Percentiles rank a stretch among this genome's conserved stretches.
These are phyloP conservation scores for Ceratosolen solmsi DNA, from an alignment of 1,140 invertebrate species.

Conservation along the genomic window DNA sequence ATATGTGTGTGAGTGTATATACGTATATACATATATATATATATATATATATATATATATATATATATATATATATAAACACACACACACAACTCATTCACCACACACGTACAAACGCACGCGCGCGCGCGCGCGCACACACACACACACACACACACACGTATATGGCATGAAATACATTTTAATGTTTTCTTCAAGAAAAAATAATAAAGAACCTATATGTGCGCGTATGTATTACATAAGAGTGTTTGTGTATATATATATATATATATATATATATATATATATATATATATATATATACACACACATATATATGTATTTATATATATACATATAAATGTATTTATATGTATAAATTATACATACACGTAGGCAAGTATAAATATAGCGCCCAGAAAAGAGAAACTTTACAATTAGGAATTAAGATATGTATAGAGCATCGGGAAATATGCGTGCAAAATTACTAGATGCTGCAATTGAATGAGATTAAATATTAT, in stretches of 20 bases:
- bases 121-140: too few species aligned
- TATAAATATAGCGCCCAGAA: slow-evolving; percentile 53
- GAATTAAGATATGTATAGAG: not conserved
- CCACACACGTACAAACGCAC: too few species aligned
- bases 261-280: slow-evolving; percentile 58
- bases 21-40: too few species aligned
- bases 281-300: slow-evolving; percentile 58
- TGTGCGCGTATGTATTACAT: not conserved
- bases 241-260: slow-evolving; percentile 55
- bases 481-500: slow-evolving; percentile 33
- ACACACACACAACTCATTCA: too few species aligned
- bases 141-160: too few species aligned
- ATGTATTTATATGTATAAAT: slow-evolving; percentile 52
- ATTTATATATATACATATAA: slow-evolving; percentile 58
- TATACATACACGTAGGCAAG: slow-evolving; percentile 47
- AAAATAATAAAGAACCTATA: not conserved
- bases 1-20: too few species aligned
- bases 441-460: not conserved
- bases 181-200: too few species aligned
- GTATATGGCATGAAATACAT: too few species aligned
- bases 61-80: too few species aligned
- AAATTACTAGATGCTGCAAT: slow-evolving; percentile 28
- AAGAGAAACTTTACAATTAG: slow-evolving; percentile 6
- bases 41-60: too few species aligned
- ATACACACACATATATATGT: slow-evolving; percentile 58